Evolutionary conservation across 2,888 invertebrate genomes (phyloP).

Genomic region (Strigamia transsilvanica): DNA sequence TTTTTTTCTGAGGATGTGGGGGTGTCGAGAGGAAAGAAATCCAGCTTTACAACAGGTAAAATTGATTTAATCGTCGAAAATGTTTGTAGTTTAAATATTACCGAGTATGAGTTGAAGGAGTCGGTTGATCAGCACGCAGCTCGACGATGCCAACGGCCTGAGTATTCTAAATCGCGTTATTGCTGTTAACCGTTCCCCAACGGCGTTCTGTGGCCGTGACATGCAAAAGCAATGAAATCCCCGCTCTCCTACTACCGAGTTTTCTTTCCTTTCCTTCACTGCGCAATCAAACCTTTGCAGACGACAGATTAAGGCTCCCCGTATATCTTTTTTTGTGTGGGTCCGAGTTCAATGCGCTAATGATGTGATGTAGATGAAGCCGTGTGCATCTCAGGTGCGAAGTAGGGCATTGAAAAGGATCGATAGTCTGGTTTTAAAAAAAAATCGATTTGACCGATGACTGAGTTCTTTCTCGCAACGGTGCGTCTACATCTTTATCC

Average conservation of each 20-base stretch:
- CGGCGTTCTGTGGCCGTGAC: conserved; percentile 48
- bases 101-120: background rate
- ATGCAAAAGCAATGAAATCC: conserved; percentile 49
- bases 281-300: conserved; percentile 27
- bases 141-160: conserved; percentile 26
- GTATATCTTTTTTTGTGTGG: background rate
- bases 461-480: background rate
- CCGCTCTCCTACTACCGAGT: background rate
- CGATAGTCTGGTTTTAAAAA: background rate
- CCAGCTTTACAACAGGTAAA: too few species aligned
- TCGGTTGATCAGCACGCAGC: conserved; percentile 23
- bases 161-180: conserved; percentile 36
- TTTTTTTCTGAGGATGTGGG: background rate
- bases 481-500: background rate
- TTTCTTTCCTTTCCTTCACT: background rate
- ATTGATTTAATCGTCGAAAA: too few species aligned
- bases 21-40: too few species aligned
- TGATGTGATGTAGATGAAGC: conserved; percentile 36
- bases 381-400: conserved; percentile 27
- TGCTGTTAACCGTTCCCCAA: conserved; percentile 42
- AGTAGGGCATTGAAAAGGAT: conserved; percentile 29
- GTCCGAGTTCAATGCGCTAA: conserved; percentile 37
- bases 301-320: conserved; percentile 6
- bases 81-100: background rate
- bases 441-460: conserved; percentile 34